phyloP scores from a whole-genome alignment of 2,888 invertebrate genomes.

The Pammene fasciana region DNA sequence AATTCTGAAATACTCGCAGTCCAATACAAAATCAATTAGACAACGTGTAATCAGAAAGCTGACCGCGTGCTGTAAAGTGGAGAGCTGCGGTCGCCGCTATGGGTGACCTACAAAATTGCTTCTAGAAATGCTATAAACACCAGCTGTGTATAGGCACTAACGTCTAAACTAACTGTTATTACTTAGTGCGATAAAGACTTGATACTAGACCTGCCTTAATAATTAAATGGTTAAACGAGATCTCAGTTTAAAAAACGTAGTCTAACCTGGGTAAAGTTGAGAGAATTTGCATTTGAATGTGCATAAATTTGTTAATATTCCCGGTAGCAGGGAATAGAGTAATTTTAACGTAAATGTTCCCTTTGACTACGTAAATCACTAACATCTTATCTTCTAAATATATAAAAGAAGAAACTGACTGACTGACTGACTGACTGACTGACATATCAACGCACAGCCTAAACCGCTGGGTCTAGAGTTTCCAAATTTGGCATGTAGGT shows the following conservation, averaged over 20 bases:
- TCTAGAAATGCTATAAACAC: conserved; percentile 9
- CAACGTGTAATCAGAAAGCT: conserved; percentile 40
- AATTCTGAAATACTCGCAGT: conserved; percentile 6
- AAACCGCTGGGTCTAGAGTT: too few relatives aligned
- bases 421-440: too few relatives aligned
- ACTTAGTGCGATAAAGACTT: background rate
- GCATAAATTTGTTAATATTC: background rate
- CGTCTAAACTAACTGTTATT: background rate
- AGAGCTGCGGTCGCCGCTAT: conserved; percentile 24
- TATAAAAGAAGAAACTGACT: too few relatives aligned
- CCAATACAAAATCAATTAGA: conserved; percentile 40
- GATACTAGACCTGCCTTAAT: background rate
- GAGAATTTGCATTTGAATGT: background rate
- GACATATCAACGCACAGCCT: too few relatives aligned
- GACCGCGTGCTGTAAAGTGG: conserved; percentile 37
- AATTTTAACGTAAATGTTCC: background rate
- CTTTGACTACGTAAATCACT: background rate
- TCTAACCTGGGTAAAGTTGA: background rate
- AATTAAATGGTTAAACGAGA: background rate
- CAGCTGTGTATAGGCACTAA: conserved; percentile 2
- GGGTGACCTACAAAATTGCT: conserved; percentile 34
- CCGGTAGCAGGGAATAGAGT: background rate
- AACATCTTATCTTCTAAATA: too few relatives aligned
- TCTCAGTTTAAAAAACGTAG: background rate
- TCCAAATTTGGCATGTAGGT: too few relatives aligned